Percentiles rank a stretch among this genome's conserved stretches.
These are phyloP conservation scores for Oligia latruncula DNA, from an alignment of 2,888 invertebrate species.

Conservation along the genomic window DNA sequence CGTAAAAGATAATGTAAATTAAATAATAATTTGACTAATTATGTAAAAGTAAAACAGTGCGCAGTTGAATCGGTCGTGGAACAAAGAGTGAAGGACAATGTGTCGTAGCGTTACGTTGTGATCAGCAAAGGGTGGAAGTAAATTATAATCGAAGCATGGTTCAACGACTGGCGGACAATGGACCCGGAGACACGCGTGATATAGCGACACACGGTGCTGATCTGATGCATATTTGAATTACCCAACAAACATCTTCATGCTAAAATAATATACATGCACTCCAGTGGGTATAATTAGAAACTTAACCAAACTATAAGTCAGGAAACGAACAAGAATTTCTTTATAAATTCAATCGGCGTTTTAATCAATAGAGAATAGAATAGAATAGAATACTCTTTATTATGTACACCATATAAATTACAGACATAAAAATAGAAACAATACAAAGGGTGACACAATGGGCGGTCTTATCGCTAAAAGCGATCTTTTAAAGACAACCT, in stretches of 20 bases:
- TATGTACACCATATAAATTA: too few species aligned
- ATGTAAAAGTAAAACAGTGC: constrained; percentile 42
- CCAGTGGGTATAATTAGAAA: constrained; percentile 41
- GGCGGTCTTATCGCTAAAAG: too few species aligned
- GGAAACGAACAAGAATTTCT: background rate
- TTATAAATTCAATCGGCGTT: background rate
- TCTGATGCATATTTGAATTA: constrained; percentile 42
- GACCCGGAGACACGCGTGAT: constrained; percentile 44
- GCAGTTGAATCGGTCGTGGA: constrained; percentile 35
- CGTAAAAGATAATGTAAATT: constrained; percentile 31
- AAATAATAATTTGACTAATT: constrained; percentile 34
- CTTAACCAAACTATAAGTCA: constrained; percentile 34
- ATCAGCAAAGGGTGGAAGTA: constrained; percentile 62
- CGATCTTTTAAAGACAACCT: too few species aligned
- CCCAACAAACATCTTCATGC: constrained; percentile 33
- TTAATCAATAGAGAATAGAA: background rate
- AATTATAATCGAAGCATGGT: constrained; percentile 67
- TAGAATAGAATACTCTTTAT: too few species aligned
- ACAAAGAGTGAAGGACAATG: constrained; percentile 63
- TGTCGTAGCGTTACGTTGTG: constrained; percentile 59
- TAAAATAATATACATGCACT: constrained; percentile 31
- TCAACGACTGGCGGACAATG: constrained; percentile 74
- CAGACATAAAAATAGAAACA: too few species aligned
- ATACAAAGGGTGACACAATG: too few species aligned
- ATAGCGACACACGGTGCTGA: constrained; percentile 37